phyloP scores from a whole-genome alignment of 2,797 vertebrate genomes.

The Apogon hyalosoma region DNA sequence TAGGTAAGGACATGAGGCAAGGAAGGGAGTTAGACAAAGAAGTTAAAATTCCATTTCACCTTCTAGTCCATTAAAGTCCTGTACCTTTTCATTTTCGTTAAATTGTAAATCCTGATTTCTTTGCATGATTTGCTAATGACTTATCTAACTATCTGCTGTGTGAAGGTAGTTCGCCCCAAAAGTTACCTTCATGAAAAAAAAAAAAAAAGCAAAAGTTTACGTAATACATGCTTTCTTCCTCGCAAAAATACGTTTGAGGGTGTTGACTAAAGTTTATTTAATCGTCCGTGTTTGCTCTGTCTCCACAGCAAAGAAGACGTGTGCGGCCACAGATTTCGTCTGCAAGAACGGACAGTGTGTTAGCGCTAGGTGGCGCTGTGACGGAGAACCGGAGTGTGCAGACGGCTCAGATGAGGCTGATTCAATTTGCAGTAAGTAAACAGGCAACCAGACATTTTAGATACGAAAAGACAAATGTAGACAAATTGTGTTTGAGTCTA shows the following conservation, averaged over 20 bases:
- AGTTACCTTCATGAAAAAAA: neutral
- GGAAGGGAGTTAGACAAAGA: no score
- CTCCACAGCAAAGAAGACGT: slow-evolving; percentile 92
- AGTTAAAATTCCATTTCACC: no score
- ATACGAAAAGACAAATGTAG: neutral
- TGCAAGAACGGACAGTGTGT: slow-evolving; percentile 96
- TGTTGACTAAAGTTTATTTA: neutral
- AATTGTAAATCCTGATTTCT: no score
- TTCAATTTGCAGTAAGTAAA: slow-evolving; percentile 93
- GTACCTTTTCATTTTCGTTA: no score
- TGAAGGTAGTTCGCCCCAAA: neutral
- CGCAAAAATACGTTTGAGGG: neutral
- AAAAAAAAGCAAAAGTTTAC: no score
- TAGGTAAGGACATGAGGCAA: no score
- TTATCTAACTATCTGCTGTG: no score
- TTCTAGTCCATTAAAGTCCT: no score
- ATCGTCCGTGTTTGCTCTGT: slow-evolving; percentile 41
- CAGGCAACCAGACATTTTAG: slow-evolving; percentile 9
- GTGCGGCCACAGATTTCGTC: slow-evolving; percentile 92
- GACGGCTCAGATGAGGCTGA: slow-evolving; percentile 95
- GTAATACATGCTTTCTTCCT: neutral
- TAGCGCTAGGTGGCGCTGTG: slow-evolving; percentile 93
- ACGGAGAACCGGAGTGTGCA: slow-evolving; percentile 93
- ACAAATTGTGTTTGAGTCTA: neutral
- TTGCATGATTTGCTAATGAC: no score